Evolutionary conservation across 2,797 vertebrate species (phyloP), one percentile per base, ranked within the genome.

Genomic region (Echeneis naucrates): DNA sequence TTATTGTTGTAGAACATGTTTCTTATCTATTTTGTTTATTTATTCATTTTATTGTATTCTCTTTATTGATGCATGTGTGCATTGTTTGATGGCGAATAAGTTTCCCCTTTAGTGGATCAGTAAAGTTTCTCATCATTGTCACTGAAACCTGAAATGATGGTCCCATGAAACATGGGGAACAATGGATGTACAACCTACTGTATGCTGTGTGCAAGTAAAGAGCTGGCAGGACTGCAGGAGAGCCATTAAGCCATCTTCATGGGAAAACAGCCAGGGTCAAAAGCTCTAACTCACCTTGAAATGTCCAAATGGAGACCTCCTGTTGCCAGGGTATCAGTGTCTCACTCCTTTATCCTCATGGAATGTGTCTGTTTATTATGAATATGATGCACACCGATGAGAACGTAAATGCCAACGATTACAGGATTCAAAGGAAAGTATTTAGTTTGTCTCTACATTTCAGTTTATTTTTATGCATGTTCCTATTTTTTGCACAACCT

Each of bases 271-370:
- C 45, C 4, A 50, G 78, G 81, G 77, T 89, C 82, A 81, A 59
- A 32, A 45, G 37, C 75, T 72, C 63, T 87, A 90, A 92, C 67
- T 80, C 73, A 88, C 91, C 90, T 91, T 91, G 88, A 92, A 91
- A 87, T 79, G 77, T 78, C 78, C 68, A 85, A 90, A 89, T 88
- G 72, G 67, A 87, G 85, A 79, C 82, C 83, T 87, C 70, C 84
- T 90, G 87, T 90, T 86, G 42, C 61, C 23, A 38, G 27, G 12
- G 16, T 84, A 82, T 81, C 47, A 58, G 66, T 27, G 17, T 77
- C 77, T 85, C 72, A 58, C 54, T 33, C 24, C 45, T 67, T 84
- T 79, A 81, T 83, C 79, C 75, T 76, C 24, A 27, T 50, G 81
- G 89, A 92, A 90, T 88, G 83, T 71, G 38, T 61, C 17, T 70